Conservation (phyloP, 1,140 invertebrate species). For the Dysdera silvatica region DNA sequence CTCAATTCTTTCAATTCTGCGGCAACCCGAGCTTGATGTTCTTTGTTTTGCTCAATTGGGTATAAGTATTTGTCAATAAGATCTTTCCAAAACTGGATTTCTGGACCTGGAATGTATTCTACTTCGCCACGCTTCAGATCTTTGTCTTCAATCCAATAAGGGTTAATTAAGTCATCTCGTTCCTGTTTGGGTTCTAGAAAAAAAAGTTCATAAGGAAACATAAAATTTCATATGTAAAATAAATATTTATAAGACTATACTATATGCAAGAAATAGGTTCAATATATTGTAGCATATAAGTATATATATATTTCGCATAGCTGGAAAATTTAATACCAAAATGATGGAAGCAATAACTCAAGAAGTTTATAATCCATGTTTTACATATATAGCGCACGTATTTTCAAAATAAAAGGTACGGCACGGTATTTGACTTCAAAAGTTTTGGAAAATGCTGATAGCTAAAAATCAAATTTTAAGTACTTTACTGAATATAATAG, state of each 20-base stretch:
- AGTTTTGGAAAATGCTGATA: too few relatives aligned
- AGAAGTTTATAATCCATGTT: too few relatives aligned
- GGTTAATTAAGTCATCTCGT: constrained; percentile 74
- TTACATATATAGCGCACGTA: too few relatives aligned
- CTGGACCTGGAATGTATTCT: constrained; percentile 69
- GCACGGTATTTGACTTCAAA: too few relatives aligned
- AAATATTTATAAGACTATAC: not conserved
- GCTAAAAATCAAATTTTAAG: too few relatives aligned
- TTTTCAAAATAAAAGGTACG: too few relatives aligned
- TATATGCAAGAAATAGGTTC: too few relatives aligned
- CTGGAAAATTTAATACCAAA: too few relatives aligned
- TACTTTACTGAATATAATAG: too few relatives aligned
- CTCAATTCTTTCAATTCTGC: constrained; percentile 37
- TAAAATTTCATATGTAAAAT: not conserved
- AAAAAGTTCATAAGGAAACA: not conserved
- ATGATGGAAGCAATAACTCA: too few relatives aligned
- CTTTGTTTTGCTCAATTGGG: constrained; percentile 37
- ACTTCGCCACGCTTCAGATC: constrained; percentile 82
- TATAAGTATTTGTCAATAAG: constrained; percentile 52
- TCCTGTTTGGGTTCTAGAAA: constrained; percentile 43
- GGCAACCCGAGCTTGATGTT: constrained; percentile 35
- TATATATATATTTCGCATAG: too few relatives aligned
- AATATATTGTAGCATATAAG: too few relatives aligned
- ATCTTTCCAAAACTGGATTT: constrained; percentile 88
- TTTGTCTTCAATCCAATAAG: constrained; percentile 89